Base-by-base conservation (phyloP, 2,888 invertebrate species). In the Apantesis nais region DNA sequence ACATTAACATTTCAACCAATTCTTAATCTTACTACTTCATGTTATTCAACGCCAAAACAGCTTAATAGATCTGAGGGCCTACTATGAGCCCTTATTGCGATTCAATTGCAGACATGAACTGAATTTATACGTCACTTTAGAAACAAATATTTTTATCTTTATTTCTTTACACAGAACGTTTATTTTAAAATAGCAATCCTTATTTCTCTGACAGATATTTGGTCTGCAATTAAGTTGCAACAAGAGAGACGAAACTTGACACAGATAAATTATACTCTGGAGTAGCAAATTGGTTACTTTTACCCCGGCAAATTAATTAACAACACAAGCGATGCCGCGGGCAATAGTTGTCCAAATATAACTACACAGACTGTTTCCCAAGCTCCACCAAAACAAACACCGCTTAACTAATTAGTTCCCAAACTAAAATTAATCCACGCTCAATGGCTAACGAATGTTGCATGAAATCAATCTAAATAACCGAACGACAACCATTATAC, bases 401-500 rank as follows among this genome's bases (percentile, higher is more conserved):
- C 25, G 39, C 7, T 5, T 67, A 64, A 77, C 71, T 74, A 78
- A 80, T 80, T 70, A 73, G 68, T 72, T 68, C 68, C 66, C 76
- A 62, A 69, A 80, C 78, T 79, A 71, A 81, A 74, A 78, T 81
- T 79, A 75, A 81, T 81, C 78, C 67, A 63, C 66, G 8, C 74
- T 71, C 76, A 68, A 79, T 80, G 65, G 55, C 74, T 75, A 81
- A 78, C 74, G 78, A 81, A 79, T 73, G 79, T 74, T 75, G 76
- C 70, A 81, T 74, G 72, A 72, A 76, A 80, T 80, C 78, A 78
- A 75, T 79, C 81, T 79, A 81, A 75, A 81, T 81, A 77, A 74
- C 74, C 62, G 44, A 70, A 74, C 72, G 82, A 83, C 82, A 75
- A 39, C 79, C 75, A 83, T 85, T 83, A 86, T 80, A 79, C 78